Conservation (phyloP, 2,888 invertebrate genomes). For the Coleophora deauratella region DNA sequence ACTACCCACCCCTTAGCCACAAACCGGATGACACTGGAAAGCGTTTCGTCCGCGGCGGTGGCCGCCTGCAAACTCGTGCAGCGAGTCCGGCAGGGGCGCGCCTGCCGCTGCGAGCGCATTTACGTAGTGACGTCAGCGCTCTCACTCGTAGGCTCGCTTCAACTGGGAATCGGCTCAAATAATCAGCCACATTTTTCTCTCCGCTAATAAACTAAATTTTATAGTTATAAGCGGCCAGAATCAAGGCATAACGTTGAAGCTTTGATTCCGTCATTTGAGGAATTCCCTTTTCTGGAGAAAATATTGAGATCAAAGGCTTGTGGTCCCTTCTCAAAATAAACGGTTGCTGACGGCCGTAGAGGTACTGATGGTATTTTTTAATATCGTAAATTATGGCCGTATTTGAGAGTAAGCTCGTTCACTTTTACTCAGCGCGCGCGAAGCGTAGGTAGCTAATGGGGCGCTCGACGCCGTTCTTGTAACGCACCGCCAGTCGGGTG, state of each 20-base stretch:
- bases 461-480: constrained; percentile 2
- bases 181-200: too few species aligned
- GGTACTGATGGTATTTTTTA: constrained; percentile 9
- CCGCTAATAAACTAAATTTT: neutral
- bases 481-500: constrained; percentile 10
- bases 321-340: constrained; percentile 1
- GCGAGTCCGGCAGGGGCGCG: too few species aligned
- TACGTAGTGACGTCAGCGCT: neutral
- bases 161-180: neutral
- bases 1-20: too few species aligned
- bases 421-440: constrained; percentile 3
- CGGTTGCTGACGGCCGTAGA: constrained; percentile 5
- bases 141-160: neutral
- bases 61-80: too few species aligned
- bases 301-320: constrained; percentile 1
- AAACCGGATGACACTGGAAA: too few species aligned
- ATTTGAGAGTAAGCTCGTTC: constrained; percentile 7
- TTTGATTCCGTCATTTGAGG: neutral
- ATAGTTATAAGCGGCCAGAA: neutral
- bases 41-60: too few species aligned
- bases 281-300: neutral
- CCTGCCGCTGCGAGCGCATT: neutral
- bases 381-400: constrained; percentile 12
- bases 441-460: constrained; percentile 7
- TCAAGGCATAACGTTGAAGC: neutral